Percentiles rank a stretch among this genome's conserved stretches.
These are phyloP conservation scores for Pseudachorutes palmiensis DNA, from an alignment of 1,140 invertebrate genomes.

Conservation along the genomic window DNA sequence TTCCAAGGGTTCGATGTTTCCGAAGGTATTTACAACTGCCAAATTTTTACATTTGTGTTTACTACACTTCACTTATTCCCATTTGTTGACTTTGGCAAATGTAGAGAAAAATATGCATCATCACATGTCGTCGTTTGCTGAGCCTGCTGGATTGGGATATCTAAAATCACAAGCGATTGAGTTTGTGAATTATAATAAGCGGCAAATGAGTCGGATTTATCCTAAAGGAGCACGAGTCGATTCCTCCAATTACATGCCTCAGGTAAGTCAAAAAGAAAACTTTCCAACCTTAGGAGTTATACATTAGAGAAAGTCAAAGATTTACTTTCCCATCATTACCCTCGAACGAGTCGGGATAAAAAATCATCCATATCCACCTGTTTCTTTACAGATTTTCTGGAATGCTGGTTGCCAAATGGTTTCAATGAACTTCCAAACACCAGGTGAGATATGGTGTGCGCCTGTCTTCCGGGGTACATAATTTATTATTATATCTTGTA, in stretches of 20 bases:
- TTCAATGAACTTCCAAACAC: slow-evolving; percentile 98
- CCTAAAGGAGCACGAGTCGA: slow-evolving; percentile 97
- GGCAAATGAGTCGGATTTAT: slow-evolving; percentile 97
- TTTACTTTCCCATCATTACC: too few species aligned
- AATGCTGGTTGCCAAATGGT: slow-evolving; percentile 95
- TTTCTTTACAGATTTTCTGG: slow-evolving; percentile 68
- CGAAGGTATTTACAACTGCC: slow-evolving; percentile 58
- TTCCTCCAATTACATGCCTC: slow-evolving; percentile 99
- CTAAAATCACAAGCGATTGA: slow-evolving; percentile 93
- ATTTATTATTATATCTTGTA: too few species aligned
- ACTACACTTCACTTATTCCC: not conserved
- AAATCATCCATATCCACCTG: too few species aligned
- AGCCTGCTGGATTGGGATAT: slow-evolving; percentile 88
- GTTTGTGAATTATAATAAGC: slow-evolving; percentile 99
- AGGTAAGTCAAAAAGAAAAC: slow-evolving; percentile 62
- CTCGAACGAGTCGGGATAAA: too few species aligned
- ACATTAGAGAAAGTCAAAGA: too few species aligned
- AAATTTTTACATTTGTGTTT: not conserved
- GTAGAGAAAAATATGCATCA: slow-evolving; percentile 88
- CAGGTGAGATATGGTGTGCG: slow-evolving; percentile 91
- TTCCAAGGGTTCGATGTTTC: slow-evolving; percentile 96
- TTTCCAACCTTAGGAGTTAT: too few species aligned
- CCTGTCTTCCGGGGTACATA: too few species aligned
- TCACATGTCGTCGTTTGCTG: slow-evolving; percentile 99
- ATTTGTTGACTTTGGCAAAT: slow-evolving; percentile 39